phyloP scores from a whole-genome alignment of 2,797 vertebrate genomes.

The Rhynchotus rufescens region DNA sequence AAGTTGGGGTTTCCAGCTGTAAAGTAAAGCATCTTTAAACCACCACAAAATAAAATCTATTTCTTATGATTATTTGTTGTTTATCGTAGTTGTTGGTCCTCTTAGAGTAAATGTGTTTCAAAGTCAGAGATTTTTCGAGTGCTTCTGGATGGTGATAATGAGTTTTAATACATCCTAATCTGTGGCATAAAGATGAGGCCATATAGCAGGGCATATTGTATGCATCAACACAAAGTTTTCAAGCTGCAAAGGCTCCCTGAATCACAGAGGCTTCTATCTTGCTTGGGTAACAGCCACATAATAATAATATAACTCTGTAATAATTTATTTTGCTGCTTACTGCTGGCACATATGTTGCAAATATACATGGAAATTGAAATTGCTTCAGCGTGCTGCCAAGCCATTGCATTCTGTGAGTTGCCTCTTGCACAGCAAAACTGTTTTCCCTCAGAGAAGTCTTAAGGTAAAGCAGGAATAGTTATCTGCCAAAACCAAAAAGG shows the following conservation, averaged over 20 bases:
- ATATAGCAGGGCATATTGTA: not conserved
- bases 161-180: not conserved
- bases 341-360: not conserved
- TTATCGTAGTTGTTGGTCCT: constrained; percentile 1
- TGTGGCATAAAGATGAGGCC: not conserved
- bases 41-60: constrained; percentile 58
- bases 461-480: not conserved
- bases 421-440: not conserved
- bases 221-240: not conserved
- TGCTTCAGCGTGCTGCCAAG: not conserved
- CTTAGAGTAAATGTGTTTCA: not conserved
- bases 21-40: constrained; percentile 42
- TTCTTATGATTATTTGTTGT: constrained; percentile 37
- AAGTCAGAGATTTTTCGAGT: not conserved
- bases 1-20: constrained; percentile 39
- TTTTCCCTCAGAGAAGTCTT: not conserved
- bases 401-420: not conserved
- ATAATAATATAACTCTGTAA: not conserved
- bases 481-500: not conserved
- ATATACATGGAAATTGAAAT: not conserved
- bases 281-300: not conserved
- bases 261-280: not conserved
- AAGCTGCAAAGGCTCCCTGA: not conserved
- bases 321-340: not conserved
- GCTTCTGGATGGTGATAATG: not conserved